Evolutionary conservation across 1,140 invertebrate species (phyloP), one percentile per base, ranked within the genome.

Genomic region (Ectropis grisescens): DNA sequence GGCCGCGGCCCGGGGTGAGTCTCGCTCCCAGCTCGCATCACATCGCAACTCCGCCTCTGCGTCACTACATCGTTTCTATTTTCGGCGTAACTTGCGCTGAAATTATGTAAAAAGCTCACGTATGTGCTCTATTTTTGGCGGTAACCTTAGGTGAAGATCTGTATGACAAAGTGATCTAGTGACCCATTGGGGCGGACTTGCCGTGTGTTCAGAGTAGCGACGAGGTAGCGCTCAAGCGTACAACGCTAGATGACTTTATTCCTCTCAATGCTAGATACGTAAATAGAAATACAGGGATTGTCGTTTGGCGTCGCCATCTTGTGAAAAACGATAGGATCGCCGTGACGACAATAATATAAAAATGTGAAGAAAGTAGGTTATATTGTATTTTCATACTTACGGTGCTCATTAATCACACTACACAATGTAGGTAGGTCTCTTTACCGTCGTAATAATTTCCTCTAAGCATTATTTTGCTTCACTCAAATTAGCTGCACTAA

Each of bases 211-310:
- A 19, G 16, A 19, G 16, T 19, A 8, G 3, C 16, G 16, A 19
- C 8, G 16, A 19, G n/a, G n/a, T n/a, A n/a, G n/a, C n/a, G n/a
- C n/a, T n/a, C n/a, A n/a, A n/a, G 16, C 8, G 16, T 19, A 47
- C 34, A 28, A 30, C 41, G 41, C 37, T 39, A 51, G 40, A 35
- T 45, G 41, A 30, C 29, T 48, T 35, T 41, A 41, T 36, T 44
- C 37, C 37, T 48, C 42, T 44, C 55, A 68, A 62, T 68, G 70
- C 66, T 74, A 40, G 47, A 50, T 55, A 75, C 71, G 53, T 64
- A 81, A 81, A 81, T 81, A 81, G 76, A 81, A 80, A 76, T 72
- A 67, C 76, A 72, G 72, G 76, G 72, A 58, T 69, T 67, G 72
- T 75, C 70, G 64, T 60, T 72, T 58, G 45, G 55, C 62, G 72